Evolutionary conservation across 2,113 vertebrate genomes (phyloP).

Genomic region (Archilochus colubris): DNA sequence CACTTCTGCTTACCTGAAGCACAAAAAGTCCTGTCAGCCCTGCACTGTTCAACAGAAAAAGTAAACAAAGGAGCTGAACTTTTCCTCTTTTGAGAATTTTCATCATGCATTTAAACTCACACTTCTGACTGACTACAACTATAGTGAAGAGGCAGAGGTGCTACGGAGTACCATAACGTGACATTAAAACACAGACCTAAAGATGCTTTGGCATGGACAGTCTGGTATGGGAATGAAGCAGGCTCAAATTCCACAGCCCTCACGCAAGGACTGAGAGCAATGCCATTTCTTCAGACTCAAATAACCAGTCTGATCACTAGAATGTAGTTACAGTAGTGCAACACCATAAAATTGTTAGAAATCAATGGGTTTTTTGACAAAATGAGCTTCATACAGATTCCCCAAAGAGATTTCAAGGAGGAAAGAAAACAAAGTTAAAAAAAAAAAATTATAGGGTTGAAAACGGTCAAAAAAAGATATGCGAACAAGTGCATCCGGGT

Average conservation of each 20-base stretch:
- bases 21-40: background rate
- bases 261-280: background rate
- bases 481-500: background rate
- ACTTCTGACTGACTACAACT: background rate
- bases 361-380: background rate
- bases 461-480: background rate
- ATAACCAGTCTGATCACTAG: rapidly evolving
- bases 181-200: background rate
- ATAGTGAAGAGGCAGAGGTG: background rate
- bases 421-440: background rate
- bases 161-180: background rate
- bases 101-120: background rate
- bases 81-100: background rate
- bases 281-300: background rate
- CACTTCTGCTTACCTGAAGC: background rate
- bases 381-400: background rate
- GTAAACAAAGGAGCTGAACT: background rate
- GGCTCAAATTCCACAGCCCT: background rate
- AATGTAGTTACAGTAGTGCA: background rate
- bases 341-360: background rate
- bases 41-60: background rate
- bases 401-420: background rate
- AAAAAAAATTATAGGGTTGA: background rate
- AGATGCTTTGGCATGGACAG: background rate
- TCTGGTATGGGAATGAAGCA: background rate